A percentile compares a stretch with the other conserved stretches of the same genome.
Conservation (phyloP, 2,113 vertebrate species). For the Grallaria varia region DNA sequence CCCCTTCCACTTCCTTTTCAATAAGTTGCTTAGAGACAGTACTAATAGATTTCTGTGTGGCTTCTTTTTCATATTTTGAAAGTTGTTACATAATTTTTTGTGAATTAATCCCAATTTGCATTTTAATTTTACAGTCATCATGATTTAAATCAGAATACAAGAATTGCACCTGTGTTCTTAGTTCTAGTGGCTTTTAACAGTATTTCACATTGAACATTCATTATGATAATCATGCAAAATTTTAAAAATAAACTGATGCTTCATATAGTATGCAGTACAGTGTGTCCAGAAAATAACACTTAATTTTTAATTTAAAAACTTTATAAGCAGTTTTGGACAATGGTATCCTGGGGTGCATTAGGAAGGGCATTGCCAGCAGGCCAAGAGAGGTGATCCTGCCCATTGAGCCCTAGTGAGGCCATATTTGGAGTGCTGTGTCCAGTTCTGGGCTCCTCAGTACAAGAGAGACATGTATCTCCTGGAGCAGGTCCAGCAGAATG, state of each 20-base stretch:
- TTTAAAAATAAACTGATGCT: neutral
- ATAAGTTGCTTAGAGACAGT: neutral
- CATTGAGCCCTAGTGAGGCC: too few relatives aligned
- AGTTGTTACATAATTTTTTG: neutral
- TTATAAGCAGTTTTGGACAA: neutral
- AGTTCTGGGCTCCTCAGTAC: neutral
- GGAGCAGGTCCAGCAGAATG: rapidly evolving
- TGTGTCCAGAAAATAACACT: neutral
- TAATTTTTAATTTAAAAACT: neutral
- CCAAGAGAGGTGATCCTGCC: neutral
- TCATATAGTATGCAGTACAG: neutral
- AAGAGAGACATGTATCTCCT: rapidly evolving
- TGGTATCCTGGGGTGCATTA: neutral
- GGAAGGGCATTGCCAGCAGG: neutral
- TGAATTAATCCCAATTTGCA: slow-evolving; percentile 22
- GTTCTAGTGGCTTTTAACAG: neutral
- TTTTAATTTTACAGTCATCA: slow-evolving; percentile 38
- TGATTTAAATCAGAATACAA: slow-evolving; percentile 16
- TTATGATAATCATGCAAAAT: slow-evolving; percentile 6
- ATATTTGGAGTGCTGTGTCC: too few relatives aligned
- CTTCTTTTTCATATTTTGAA: slow-evolving; percentile 15
- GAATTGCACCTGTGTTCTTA: slow-evolving; percentile 6
- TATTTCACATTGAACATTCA: slow-evolving; percentile 17
- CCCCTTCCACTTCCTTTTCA: neutral
- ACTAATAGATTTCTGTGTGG: neutral